Evolutionary conservation across 1,140 invertebrate genomes (phyloP).

Genomic region (Harpegnathos saltator): DNA sequence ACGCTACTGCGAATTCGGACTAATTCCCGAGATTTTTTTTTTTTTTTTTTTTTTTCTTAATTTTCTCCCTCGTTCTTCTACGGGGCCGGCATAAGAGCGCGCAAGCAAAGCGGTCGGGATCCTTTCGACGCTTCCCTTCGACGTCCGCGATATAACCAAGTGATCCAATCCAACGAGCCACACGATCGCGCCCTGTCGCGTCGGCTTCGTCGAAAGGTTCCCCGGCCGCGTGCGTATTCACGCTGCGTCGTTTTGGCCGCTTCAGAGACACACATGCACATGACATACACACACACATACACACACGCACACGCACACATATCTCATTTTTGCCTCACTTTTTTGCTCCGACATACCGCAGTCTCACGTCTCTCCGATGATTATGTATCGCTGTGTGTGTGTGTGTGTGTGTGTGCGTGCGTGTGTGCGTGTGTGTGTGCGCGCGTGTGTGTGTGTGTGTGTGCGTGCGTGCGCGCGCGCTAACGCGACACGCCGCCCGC

Average conservation of each 20-base stretch:
- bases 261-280: conserved; percentile 38
- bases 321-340: too few species aligned
- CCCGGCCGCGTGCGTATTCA: background rate
- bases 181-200: too few species aligned
- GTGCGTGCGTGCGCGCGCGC: background rate
- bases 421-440: too few species aligned
- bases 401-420: too few species aligned
- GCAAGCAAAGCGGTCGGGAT: background rate
- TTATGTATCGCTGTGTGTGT: background rate
- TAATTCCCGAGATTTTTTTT: conserved; percentile 16
- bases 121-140: conserved; percentile 24
- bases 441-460: too few species aligned
- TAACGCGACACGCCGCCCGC: background rate
- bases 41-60: conserved; percentile 8
- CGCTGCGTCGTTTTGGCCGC: conserved; percentile 20
- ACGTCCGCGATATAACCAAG: too few species aligned
- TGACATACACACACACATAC: too few species aligned
- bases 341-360: background rate
- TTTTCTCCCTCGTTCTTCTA: background rate
- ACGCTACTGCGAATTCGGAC: conserved; percentile 8
- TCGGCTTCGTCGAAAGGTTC: conserved; percentile 22
- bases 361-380: background rate
- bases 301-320: conserved; percentile 29
- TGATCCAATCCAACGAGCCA: too few species aligned
- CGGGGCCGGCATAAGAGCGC: too few species aligned